A percentile compares a stretch with the other conserved stretches of the same genome.
Evolutionary conservation across 2,888 invertebrate genomes (phyloP).

Genomic region (Oscheius onirici): DNA sequence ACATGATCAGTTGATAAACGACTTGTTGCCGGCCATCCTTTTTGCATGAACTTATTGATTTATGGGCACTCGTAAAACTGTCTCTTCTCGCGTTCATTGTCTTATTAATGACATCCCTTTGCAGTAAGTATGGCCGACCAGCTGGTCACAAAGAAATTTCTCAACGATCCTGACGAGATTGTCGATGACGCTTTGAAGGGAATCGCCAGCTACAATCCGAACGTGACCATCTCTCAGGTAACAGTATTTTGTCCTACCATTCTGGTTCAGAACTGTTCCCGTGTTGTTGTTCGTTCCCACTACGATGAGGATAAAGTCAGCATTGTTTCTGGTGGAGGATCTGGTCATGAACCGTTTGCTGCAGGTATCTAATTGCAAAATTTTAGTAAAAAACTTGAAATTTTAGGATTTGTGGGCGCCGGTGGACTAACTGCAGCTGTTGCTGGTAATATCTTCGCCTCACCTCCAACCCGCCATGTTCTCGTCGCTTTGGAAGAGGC

Average conservation of each 20-base stretch:
- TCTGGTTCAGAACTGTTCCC: constrained; percentile 38
- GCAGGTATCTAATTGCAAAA: constrained; percentile 53
- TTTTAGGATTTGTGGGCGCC: constrained; percentile 81
- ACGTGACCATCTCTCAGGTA: constrained; percentile 47
- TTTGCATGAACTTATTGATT: too few relatives aligned
- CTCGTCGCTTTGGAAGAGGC: constrained; percentile 76
- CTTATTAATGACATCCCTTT: background rate
- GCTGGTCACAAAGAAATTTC: constrained; percentile 55
- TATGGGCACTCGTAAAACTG: background rate
- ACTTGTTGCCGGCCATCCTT: too few relatives aligned
- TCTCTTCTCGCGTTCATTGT: background rate
- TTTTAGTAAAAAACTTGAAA: background rate
- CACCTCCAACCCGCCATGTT: constrained; percentile 81
- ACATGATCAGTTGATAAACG: too few relatives aligned
- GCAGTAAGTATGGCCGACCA: background rate
- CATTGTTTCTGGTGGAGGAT: constrained; percentile 79
- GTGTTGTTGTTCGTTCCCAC: constrained; percentile 35
- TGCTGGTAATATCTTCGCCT: constrained; percentile 82
- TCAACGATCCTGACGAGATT: constrained; percentile 51
- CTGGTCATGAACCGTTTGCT: constrained; percentile 83
- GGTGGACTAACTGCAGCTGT: constrained; percentile 85
- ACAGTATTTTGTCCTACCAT: background rate
- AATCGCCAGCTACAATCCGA: constrained; percentile 44
- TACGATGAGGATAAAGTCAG: constrained; percentile 36
- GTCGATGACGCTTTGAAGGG: constrained; percentile 60